phyloP scores from a whole-genome alignment of 1,140 invertebrate genomes.

The Drosophila asahinai region DNA sequence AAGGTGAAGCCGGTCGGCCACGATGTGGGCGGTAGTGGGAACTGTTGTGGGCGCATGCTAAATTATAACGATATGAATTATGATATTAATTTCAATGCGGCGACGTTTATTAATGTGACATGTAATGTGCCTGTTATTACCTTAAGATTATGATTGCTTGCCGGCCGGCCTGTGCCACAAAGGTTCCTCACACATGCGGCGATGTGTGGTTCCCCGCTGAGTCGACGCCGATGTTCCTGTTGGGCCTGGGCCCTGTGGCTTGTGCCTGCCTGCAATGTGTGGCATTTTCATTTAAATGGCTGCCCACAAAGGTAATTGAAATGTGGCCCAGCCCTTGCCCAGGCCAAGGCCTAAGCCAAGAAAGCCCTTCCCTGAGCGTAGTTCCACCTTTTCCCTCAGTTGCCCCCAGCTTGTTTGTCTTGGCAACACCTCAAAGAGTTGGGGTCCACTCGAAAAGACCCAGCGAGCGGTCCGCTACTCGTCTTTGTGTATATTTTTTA shows the following conservation, averaged over 20 bases:
- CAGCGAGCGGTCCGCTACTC: conserved; percentile 73
- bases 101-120: conserved; percentile 78
- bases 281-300: conserved; percentile 82
- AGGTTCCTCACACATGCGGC: conserved; percentile 48
- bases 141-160: conserved; percentile 82
- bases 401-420: conserved; percentile 69
- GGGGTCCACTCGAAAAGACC: conserved; percentile 41
- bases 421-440: conserved; percentile 81
- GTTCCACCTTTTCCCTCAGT: not conserved
- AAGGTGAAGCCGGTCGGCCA: not conserved
- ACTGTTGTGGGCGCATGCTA: conserved; percentile 64
- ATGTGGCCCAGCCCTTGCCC: conserved; percentile 47
- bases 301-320: conserved; percentile 80
- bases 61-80: conserved; percentile 82
- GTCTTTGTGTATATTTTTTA: conserved; percentile 34
- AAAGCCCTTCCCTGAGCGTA: conserved; percentile 5
- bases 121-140: conserved; percentile 83
- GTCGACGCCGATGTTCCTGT: conserved; percentile 5
- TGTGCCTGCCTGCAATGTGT: conserved; percentile 72
- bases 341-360: conserved; percentile 6
- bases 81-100: conserved; percentile 78
- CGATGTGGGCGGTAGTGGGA: conserved; percentile 14
- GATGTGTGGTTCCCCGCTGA: conserved; percentile 47
- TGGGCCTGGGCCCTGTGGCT: conserved; percentile 43
- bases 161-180: conserved; percentile 32